phyloP scores from a whole-genome alignment of 2,888 invertebrate species.

The Argynnis bischoffii region DNA sequence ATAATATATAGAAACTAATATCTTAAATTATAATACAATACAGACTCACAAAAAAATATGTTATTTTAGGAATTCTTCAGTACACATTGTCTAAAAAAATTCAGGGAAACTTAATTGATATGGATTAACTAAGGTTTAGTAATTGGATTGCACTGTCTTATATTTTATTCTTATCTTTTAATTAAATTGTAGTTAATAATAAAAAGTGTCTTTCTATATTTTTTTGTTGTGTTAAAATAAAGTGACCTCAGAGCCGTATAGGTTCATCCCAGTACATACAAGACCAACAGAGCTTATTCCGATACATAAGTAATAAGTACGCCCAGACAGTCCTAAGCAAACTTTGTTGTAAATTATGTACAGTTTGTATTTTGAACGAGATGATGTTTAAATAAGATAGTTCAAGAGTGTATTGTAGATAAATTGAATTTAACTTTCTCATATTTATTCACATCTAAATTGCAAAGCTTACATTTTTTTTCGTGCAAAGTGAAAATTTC shows the following conservation, averaged over 20 bases:
- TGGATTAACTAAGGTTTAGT: too few relatives aligned
- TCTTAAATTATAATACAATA: too few relatives aligned
- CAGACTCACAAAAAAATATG: too few relatives aligned
- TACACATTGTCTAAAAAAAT: not conserved
- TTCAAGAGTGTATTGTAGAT: conserved; percentile 18
- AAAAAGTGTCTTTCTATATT: too few relatives aligned
- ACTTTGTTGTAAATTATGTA: conserved; percentile 16
- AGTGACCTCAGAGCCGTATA: not conserved
- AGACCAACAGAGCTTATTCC: not conserved
- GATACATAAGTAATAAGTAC: conserved; percentile 3
- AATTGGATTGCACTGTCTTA: too few relatives aligned
- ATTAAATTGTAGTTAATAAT: too few relatives aligned
- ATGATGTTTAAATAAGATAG: conserved; percentile 23
- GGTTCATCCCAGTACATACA: not conserved
- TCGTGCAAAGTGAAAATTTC: not conserved
- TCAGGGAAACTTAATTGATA: too few relatives aligned
- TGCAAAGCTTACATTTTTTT: conserved; percentile 8
- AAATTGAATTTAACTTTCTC: conserved; percentile 16
- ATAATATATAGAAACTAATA: too few relatives aligned
- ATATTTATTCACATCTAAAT: conserved; percentile 26
- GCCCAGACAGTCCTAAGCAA: conserved; percentile 18
- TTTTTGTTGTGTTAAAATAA: too few relatives aligned
- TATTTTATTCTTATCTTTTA: too few relatives aligned
- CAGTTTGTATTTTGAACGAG: conserved; percentile 4
- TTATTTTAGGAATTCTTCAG: too few relatives aligned